Evolutionary conservation across 1,140 invertebrate genomes (phyloP).

Genomic region (Berghia stephanieae): DNA sequence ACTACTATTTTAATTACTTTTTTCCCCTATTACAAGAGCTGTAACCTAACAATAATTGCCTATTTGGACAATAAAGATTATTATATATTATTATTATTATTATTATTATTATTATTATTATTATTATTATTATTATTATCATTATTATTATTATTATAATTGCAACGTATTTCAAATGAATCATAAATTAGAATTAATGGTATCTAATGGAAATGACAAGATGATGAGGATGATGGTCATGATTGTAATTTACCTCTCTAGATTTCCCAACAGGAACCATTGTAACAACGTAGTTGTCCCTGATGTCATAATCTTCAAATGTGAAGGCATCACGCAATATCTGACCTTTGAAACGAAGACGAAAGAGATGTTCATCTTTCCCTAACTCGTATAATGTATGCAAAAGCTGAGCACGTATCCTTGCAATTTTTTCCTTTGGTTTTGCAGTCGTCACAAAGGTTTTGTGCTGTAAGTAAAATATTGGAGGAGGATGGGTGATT

Average conservation of each 20-base stretch:
- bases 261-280: slow-evolving; percentile 59
- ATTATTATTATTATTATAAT: neutral
- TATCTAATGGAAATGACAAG: neutral
- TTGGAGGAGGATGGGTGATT: too few species aligned
- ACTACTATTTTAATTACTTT: too few species aligned
- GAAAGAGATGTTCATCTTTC: slow-evolving; percentile 57
- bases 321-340: slow-evolving; percentile 57
- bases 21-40: too few species aligned
- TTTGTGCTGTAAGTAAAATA: slow-evolving; percentile 51
- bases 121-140: neutral
- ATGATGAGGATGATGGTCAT: too few species aligned
- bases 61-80: too few species aligned
- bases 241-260: slow-evolving; percentile 43
- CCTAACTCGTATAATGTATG: slow-evolving; percentile 61
- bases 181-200: neutral
- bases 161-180: neutral
- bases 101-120: neutral
- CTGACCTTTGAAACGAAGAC: slow-evolving; percentile 60
- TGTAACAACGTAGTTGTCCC: slow-evolving; percentile 56
- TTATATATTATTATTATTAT: neutral
- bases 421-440: slow-evolving; percentile 54
- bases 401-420: slow-evolving; percentile 58
- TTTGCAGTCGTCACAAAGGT: slow-evolving; percentile 58
- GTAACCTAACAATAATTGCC: too few species aligned
- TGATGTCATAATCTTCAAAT: slow-evolving; percentile 56